Evolutionary conservation across 2,113 vertebrate species (phyloP), one percentile per base, ranked within the genome.

Genomic region (Myotis brandtii): DNA sequence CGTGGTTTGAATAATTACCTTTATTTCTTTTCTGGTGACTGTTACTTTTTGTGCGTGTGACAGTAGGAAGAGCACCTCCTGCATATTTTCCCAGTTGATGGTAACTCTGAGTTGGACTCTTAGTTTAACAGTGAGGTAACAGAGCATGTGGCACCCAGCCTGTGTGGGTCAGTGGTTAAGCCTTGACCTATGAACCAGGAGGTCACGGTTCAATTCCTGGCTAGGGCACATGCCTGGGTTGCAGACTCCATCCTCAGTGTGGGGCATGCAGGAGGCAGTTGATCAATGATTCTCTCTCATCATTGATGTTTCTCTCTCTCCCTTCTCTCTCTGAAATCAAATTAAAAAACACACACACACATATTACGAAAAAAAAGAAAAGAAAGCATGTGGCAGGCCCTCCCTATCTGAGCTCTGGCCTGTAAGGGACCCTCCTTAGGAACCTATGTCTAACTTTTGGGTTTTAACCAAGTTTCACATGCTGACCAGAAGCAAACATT

Each of bases 401-500:
- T 48, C 52, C 30, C 40, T 86, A 69, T 93, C 80, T 91, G 86
- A 94, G 70, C 50, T 89, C 97, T 85, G 73, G 37, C 77, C 52
- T 75, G 8, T 16, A 32, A 27, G 69, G 77, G 23, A 85, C 67
- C 17, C 72, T 91, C 62, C 46, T 79, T 83, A 56, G 81, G 59
- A 95, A 92, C 72, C 70, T 92, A 37, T 27, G 84, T 83, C 94
- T 92, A 95, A 89, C 46, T 88, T 89, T 97, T 96, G 85, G 79
- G 37, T 56, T 64, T 88, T 93, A 77, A 96, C 92, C 85, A 59
- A 79, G 52, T 95, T 96, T 96, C 95, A 95, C 86, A 87, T 73
- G 91, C 80, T 94, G 89, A 93, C 93, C 64, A 97, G 97, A 81
- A 96, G 27, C 86, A 98, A 98, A 97, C 94, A 90, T 81, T 83